Conservation (phyloP, 2,888 invertebrate genomes). For the Ennomos erosarius region DNA sequence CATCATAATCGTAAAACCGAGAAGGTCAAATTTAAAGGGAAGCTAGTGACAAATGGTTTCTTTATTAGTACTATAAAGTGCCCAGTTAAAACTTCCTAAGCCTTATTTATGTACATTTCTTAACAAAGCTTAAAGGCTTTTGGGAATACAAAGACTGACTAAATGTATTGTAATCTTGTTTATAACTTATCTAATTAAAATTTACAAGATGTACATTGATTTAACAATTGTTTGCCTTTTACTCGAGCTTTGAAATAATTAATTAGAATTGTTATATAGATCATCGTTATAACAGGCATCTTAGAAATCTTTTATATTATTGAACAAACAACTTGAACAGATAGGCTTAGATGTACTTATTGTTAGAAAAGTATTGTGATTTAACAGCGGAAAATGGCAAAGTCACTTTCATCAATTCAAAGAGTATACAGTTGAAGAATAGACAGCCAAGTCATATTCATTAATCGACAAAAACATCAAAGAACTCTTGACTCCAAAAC, state of each 20-base stretch:
- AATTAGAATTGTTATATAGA: too few relatives aligned
- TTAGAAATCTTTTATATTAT: too few relatives aligned
- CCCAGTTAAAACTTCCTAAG: conserved; percentile 14
- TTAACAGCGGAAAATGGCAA: too few relatives aligned
- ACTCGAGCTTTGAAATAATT: conserved; percentile 7
- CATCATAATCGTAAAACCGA: conserved; percentile 33
- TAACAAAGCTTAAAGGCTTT: conserved; percentile 7
- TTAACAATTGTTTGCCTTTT: conserved; percentile 17
- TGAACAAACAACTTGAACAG: too few relatives aligned
- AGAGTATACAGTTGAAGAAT: too few relatives aligned
- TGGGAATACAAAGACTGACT: conserved; percentile 11
- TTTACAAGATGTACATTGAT: conserved; percentile 22
- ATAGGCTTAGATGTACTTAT: too few relatives aligned
- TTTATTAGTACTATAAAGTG: conserved; percentile 31
- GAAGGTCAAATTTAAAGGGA: conserved; percentile 25
- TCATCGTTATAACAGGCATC: too few relatives aligned
- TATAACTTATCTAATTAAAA: conserved; percentile 20
- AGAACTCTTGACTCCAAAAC: too few relatives aligned
- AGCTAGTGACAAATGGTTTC: conserved; percentile 26
- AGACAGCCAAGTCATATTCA: too few relatives aligned
- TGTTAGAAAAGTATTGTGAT: too few relatives aligned
- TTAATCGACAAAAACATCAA: too few relatives aligned
- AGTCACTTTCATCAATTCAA: too few relatives aligned
- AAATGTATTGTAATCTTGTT: conserved; percentile 20
- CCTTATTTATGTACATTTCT: conserved; percentile 21